Base-by-base conservation (phyloP, 37 sponge, comb jelly and placozoan genomes). In the Spongilla lacustris region DNA sequence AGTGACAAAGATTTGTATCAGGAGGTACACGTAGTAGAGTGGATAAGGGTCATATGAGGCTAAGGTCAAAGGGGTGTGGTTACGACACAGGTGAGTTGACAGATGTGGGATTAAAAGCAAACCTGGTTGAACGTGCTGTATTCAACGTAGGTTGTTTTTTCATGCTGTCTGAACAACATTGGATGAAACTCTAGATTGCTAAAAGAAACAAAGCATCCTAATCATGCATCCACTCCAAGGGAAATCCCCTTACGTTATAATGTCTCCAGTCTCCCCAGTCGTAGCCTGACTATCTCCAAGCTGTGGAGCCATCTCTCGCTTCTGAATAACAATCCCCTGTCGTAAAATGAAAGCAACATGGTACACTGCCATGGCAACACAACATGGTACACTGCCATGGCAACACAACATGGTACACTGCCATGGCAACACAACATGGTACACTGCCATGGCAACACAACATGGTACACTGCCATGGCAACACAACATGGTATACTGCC, bases 181-280 rank as follows among this genome's bases (percentile, higher is more conserved):
- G 96, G 96, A 78, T 96, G 96, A 69, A 91, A 96, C 79, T 96
- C 96, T 19, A 90, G 84, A 78, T 96, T 92, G 50, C 95, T 96
- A 77, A 25, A 73, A 37, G 2, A 77, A 38, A 38, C 32, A 14
- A 25, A 21, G 76, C 76, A 41, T 41, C 41, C 41, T 6, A 3
- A 6, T 36, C 5, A 13, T 12, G 21, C n/a, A 75, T 29, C 1
- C 73, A 29, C 27, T 25, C 3, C 13, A 29, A 28, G 58, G 66
- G 21, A 2, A 34, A 27, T 19, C 27, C 29, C 35, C 70, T 78
- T 67, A 86, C 87, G 73, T 86, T 30, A 79, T 8, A 25, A 80
- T 26, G 11, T 82, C 81, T 3, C 22, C 74, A 6, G 34, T 69
- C 34, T 75, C 84, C 27, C 19, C 68, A 13, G 36, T 50, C 2